A percentile compares a stretch with the other conserved stretches of the same genome.
Conservation (phyloP, 2,113 vertebrate species). For the Gopherus flavomarginatus region DNA sequence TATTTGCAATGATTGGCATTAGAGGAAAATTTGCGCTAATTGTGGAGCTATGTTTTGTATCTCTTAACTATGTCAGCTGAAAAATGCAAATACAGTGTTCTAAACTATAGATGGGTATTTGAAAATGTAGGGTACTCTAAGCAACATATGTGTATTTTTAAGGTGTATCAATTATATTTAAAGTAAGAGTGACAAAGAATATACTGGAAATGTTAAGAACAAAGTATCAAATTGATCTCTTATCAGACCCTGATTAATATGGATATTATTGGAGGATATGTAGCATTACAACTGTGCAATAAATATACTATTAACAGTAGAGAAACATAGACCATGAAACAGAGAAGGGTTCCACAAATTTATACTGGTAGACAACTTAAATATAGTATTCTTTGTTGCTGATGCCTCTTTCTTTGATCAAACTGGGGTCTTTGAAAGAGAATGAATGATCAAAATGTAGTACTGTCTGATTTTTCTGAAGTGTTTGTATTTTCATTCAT, state of each 20-base stretch:
- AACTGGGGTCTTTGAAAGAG: not conserved
- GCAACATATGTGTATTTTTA: rapidly evolving
- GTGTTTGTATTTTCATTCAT: not conserved
- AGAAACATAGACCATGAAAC: not conserved
- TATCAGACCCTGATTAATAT: not conserved
- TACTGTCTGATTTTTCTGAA: not conserved
- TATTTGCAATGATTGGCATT: not conserved
- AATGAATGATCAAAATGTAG: not conserved
- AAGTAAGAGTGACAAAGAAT: not conserved
- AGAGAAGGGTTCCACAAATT: not conserved
- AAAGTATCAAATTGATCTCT: not conserved
- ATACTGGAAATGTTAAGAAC: not conserved
- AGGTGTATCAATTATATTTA: not conserved
- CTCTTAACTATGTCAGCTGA: not conserved
- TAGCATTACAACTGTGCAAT: rapidly evolving
- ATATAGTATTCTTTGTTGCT: not conserved
- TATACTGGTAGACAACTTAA: not conserved
- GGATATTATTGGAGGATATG: not conserved
- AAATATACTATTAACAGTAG: not conserved
- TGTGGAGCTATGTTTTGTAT: not conserved
- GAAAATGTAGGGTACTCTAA: not conserved
- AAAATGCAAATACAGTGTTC: not conserved
- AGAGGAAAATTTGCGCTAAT: not conserved
- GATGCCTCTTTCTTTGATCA: not conserved
- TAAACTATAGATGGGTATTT: not conserved